A percentile compares a stretch with the other conserved stretches of the same genome.
phyloP scores from a whole-genome alignment of 1,140 invertebrate genomes.

The Pogonognathellus flavescens region DNA sequence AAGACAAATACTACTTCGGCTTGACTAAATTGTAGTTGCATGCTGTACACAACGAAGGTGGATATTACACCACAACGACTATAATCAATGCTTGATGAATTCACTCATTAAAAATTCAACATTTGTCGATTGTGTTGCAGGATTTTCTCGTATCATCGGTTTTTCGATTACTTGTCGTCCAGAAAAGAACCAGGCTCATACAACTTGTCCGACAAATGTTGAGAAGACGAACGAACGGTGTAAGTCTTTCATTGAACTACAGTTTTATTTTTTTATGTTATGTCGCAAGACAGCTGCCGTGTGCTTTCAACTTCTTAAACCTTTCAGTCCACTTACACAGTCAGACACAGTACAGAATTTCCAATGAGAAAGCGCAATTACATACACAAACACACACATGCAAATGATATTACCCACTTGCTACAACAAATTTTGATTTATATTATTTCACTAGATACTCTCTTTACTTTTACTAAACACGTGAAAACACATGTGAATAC shows the following conservation, averaged over 20 bases:
- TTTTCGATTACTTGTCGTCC: not conserved
- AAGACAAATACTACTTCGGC: too few relatives aligned
- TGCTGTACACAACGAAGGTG: not conserved
- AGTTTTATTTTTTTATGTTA: not conserved
- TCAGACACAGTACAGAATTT: too few relatives aligned
- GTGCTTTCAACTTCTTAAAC: too few relatives aligned
- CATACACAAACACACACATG: too few relatives aligned
- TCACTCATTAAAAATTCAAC: constrained; percentile 29
- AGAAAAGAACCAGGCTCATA: not conserved
- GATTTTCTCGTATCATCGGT: not conserved
- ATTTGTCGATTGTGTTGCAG: not conserved
- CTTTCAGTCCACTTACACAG: too few relatives aligned
- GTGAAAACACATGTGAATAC: too few relatives aligned
- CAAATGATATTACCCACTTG: too few relatives aligned
- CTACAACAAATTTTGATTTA: too few relatives aligned
- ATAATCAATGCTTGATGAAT: constrained; percentile 22
- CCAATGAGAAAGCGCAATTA: too few relatives aligned
- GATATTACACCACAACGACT: not conserved
- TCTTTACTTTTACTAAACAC: too few relatives aligned
- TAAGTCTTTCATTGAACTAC: not conserved
- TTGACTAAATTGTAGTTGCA: not conserved
- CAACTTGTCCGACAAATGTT: not conserved
- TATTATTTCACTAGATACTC: too few relatives aligned
- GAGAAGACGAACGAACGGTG: not conserved
- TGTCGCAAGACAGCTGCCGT: not conserved